Base-by-base conservation (phyloP, 2,113 vertebrate genomes). In the Neolamprologus caudopunctatus region DNA sequence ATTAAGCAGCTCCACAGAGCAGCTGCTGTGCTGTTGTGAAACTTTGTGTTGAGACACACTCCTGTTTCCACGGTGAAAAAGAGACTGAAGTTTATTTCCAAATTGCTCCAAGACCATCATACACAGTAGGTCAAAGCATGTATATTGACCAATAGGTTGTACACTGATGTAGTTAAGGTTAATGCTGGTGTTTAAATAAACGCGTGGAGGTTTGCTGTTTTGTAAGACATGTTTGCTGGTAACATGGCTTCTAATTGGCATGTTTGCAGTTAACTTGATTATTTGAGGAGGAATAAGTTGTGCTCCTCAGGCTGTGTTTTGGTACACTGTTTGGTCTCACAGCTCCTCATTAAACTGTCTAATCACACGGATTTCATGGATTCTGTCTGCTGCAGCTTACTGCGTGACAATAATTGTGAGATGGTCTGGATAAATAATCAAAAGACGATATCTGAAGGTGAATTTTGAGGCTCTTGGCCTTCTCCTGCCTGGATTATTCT, bases 271-370 rank as follows among this genome's bases (percentile, higher is more conserved):
- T 80, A 68, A 63, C 71, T 79, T 86, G 80, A 80, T 85, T 87
- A 80, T 91, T 89, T 84, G 66, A 28, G 28, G 80, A 63, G 7
- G 19, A 35, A 79, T 37, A 47, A 86, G 80, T 53, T 42, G 2
- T 21, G 45, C 57, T 87, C 80, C 85, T 31, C 19, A 2, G 58
- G 79, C 80, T 82, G 50, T 55, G 51, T 54, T 68, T 86, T 13
- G 55, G 45, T 75, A 14, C 6, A 37, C 66, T 71, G 66, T 66
- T 84, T 63, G 37, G 82, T 89, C 82, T 83, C 89, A 54, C 73
- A n/a, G 81, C 78, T 89, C 82, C 75, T 91, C 90, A 85, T 93
- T 92, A 83, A 90, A 85, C 73, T 17, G 24, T 47, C 16, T 82
- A 57, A 80, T 87, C 81, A 82, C 82, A 55, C 45, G 11, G 68